Base-by-base conservation (phyloP, 1,140 invertebrate genomes). In the Parapsyche elsis region DNA sequence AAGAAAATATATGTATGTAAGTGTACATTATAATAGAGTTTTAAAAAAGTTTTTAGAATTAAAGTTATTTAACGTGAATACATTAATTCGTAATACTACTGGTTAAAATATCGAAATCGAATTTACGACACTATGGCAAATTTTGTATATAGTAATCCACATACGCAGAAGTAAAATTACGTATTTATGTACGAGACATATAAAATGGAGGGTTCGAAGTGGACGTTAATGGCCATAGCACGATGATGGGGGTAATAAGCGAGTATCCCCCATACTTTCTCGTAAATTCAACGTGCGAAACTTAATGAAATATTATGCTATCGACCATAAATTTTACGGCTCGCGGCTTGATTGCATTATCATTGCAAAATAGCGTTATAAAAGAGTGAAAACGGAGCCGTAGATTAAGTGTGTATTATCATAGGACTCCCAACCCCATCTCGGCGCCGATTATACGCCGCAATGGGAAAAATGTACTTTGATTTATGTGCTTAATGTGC, bases 291-390 rank as follows among this genome's bases (percentile, higher is more conserved):
- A 14, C 23, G 64, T n/a, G 64, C 5, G 2, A 23, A 78, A 81
- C 61, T 77, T 81, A 81, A 81, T 79, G 80, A 81, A 81, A 79
- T 81, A 79, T 78, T 61, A 49, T 49, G 71, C 59, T 77, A 19
- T 49, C n/a, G 76, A 53, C 49, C 77, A 64, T 81, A 81, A 78
- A 81, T 77, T 77, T 57, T 46, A 30, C 26, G 46, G 53, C 38
- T 73, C 53, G 45, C 44, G 26, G 64, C 76, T 77, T 82, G 81
- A 82, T 82, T 82, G 81, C 81, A 82, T 82, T 82, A 82, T 80
- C 81, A 82, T 82, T 80, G 81, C 81, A 82, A 82, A 82, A 76
- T 75, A 78, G 45, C 76, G 78, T 71, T 45, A 76, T 59, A 76
- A 78, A 82, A 82, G 74, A 61, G 73, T 76, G 73, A 76, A 61